These are phyloP conservation scores for Pogonophryne albipinna DNA, from an alignment of 2,797 vertebrate genomes.

Conservation along the genomic window DNA sequence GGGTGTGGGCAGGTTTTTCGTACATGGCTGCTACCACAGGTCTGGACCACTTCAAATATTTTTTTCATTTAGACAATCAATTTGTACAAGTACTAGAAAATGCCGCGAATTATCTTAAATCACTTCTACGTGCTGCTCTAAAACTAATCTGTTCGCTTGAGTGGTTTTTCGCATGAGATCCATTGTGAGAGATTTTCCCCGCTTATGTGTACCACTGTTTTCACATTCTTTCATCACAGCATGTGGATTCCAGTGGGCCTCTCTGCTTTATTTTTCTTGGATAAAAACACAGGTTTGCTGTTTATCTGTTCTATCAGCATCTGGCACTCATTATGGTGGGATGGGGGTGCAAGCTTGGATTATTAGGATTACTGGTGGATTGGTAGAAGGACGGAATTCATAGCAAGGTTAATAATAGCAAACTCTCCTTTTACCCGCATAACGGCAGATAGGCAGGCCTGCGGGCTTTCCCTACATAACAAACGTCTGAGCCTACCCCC, in stretches of 20 bases:
- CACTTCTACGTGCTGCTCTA: slow-evolving; percentile 9
- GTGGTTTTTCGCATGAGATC: slow-evolving; percentile 10
- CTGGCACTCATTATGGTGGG: slow-evolving; percentile 82
- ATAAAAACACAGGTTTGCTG: slow-evolving; percentile 79
- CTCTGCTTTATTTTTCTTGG: slow-evolving; percentile 81
- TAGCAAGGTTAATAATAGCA: slow-evolving; percentile 80
- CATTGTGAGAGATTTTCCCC: slow-evolving; percentile 53
- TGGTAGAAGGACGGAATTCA: slow-evolving; percentile 72
- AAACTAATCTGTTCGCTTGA: slow-evolving; percentile 30
- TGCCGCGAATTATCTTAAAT: slow-evolving; percentile 7
- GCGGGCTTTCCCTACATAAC: slow-evolving; percentile 62
- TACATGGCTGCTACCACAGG: neutral
- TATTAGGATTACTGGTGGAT: slow-evolving; percentile 82
- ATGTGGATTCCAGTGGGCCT: slow-evolving; percentile 72
- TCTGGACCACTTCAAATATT: slow-evolving; percentile 1
- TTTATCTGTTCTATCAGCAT: slow-evolving; percentile 83
- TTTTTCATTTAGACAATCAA: neutral
- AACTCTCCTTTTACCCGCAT: slow-evolving; percentile 66
- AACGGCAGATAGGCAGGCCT: slow-evolving; percentile 62
- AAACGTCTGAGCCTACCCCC: slow-evolving; percentile 57
- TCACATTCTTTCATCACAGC: slow-evolving; percentile 80
- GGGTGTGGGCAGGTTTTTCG: neutral
- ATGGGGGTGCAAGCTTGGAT: slow-evolving; percentile 78
- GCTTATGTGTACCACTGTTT: slow-evolving; percentile 65
- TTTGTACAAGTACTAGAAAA: neutral